Base-by-base conservation (phyloP, 1,140 invertebrate species). In the Zaprionus camerounensis region DNA sequence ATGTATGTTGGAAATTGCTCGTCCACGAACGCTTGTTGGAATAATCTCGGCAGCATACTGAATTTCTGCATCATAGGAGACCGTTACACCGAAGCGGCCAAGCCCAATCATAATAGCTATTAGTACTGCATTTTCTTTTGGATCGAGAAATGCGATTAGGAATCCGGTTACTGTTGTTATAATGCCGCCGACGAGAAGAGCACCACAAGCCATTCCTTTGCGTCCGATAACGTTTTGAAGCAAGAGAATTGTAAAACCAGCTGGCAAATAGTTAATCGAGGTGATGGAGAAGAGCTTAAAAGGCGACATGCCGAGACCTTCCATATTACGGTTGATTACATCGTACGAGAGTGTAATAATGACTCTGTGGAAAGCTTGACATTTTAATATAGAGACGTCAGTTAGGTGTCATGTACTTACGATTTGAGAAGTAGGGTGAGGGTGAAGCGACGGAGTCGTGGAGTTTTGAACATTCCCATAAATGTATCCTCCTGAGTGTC, bases 41-140 rank as follows among this genome's bases (percentile, higher is more conserved):
- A 95, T 94, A n/a, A 95, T 91, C 81, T 96, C 95, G 2, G 95
- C 94, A 7, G 95, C 94, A 79, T 95, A 96, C 68, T 95, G 94
- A 66, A 95, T 90, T 80, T 94, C 88, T 7, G 95, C 94, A 80
- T 95, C 94, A 85, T 95, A 96, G 4, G 95, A 94, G 3, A 95
- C 94, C 34, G 94, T 95, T 38, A 95, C 94, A 17, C 94, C 94
- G 69, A 95, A 94, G 38, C 95, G 93, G n/a, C 95, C 95, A 55
- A 95, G 77, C 3, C 95, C 93, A 12, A 87, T 64, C 82, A 91
- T 84, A 13, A 86, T 44, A 13, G 82, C 90, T 34, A 91, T 20
- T 6, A 91, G 44, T 1, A 91, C 2, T 6, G 90, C 81, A 59
- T 91, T 85, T 7, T 91, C 59, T 15, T 55, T 51, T 1, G 82